Evolutionary conservation across 2,888 invertebrate genomes (phyloP), one percentile per base, ranked within the genome.

Genomic region (Coleophora flavipennella): DNA sequence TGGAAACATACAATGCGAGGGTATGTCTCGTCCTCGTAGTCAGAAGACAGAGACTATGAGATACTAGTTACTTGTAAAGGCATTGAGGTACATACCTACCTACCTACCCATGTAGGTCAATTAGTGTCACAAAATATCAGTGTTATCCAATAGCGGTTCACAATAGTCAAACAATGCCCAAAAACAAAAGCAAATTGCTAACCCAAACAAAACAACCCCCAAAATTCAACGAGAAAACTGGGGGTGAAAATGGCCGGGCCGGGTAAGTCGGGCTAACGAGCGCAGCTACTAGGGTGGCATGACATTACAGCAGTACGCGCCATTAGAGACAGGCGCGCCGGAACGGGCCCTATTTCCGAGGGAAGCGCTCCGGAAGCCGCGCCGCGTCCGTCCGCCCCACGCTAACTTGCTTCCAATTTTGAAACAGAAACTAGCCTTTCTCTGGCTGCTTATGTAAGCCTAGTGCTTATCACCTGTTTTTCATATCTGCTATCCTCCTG

Each of bases 331-430:
- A 44, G 50, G 52, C 50, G 55, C 55, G 48, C 67, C 75, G 80
- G 77, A 80, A 77, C 72, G 76, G 76, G 76, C 76, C 78, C 81
- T 80, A 83, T 83, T 81, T 83, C 83, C 83, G 79, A 67, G 71
- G 80, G 81, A 81, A 79, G 73, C 66, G 61, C 62, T n/a, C 71
- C 71, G 80, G 78, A 77, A 72, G 76, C 73, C 67, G 57, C 67
- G 62, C 68, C 71, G 63, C 70, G 67, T 67, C 72, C 73, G 72
- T 68, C 62, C 58, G 61, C 59, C 59, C 49, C 55, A 55, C 65
- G 57, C 65, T 55, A 60, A 66, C 55, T 60, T 59, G 46, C 46
- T 39, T 28, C 13, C n/a, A 20, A 25, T 7, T 27, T 13, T 20
- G 20, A 20, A 20, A 20, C 20, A 20, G 20, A 20, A 20, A 20